Conservation (phyloP, 2,888 invertebrate genomes). For the Anarsia innoxiella region DNA sequence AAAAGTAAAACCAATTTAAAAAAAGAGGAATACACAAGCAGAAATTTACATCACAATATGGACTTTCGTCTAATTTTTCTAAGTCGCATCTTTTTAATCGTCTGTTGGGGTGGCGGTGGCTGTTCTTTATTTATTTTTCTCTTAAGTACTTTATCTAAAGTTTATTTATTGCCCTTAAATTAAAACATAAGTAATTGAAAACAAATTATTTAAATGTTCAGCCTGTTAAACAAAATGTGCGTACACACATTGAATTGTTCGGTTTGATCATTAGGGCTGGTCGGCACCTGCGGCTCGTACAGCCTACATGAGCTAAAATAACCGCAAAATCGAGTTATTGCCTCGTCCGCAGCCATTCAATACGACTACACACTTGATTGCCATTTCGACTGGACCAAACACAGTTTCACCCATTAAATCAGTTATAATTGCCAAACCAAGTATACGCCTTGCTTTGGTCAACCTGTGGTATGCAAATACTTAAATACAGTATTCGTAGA, state of each 20-base stretch:
- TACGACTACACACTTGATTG: constrained; percentile 47
- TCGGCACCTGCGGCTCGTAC: constrained; percentile 49
- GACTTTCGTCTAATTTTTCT: constrained; percentile 37
- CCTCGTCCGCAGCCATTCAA: constrained; percentile 47
- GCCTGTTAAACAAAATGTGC: constrained; percentile 15
- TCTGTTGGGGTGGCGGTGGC: constrained; percentile 16
- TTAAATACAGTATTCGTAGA: too few species aligned
- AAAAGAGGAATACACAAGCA: constrained; percentile 55
- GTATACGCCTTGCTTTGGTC: too few species aligned
- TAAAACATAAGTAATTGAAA: neutral
- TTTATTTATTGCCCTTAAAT: too few species aligned
- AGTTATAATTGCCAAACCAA: constrained; percentile 35
- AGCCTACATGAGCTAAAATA: constrained; percentile 57
- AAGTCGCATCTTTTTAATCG: constrained; percentile 26
- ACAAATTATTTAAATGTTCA: neutral
- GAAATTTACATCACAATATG: constrained; percentile 56
- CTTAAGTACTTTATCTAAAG: too few species aligned
- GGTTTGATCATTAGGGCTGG: constrained; percentile 47
- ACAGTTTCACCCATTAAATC: constrained; percentile 36
- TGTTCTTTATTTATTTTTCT: too few species aligned
- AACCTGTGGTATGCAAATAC: too few species aligned
- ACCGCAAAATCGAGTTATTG: constrained; percentile 70
- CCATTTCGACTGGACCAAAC: constrained; percentile 43
- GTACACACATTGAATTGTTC: constrained; percentile 36
- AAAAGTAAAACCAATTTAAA: constrained; percentile 57